Conservation (phyloP, 2,113 vertebrate genomes). For the Gallinago media region DNA sequence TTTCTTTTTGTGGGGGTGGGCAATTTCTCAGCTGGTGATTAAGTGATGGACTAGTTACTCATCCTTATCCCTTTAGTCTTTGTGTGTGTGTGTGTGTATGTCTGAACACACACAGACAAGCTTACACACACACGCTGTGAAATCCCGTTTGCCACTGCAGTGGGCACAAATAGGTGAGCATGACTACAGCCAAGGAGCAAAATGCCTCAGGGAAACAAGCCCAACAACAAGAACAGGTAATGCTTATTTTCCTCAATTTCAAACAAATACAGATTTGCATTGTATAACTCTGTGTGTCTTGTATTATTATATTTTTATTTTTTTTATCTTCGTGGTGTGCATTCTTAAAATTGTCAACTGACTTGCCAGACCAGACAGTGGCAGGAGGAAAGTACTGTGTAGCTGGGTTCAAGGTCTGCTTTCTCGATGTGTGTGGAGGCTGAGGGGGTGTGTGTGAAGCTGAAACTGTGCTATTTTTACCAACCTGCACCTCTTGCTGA, state of each 20-base stretch:
- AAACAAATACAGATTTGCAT: neutral
- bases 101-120: constrained; percentile 42
- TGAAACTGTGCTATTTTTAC: constrained; percentile 54
- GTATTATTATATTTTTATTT: neutral
- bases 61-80: constrained; percentile 40
- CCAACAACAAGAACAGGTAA: constrained; percentile 96
- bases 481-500: constrained; percentile 10
- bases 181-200: constrained; percentile 95
- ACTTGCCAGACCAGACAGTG: constrained; percentile 15
- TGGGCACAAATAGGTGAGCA: constrained; percentile 77
- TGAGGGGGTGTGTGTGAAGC: neutral
- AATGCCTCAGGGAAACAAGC: constrained; percentile 84
- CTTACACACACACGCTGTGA: constrained; percentile 28
- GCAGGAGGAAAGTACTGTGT: constrained; percentile 2
- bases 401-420: constrained; percentile 42
- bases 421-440: neutral
- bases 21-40: constrained; percentile 60
- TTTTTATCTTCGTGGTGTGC: neutral
- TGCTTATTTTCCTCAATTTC: constrained; percentile 61
- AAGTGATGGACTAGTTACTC: constrained; percentile 76
- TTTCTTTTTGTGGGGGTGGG: constrained; percentile 59
- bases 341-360: constrained; percentile 33
- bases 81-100: constrained; percentile 26
- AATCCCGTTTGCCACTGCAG: constrained; percentile 64
- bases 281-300: constrained; percentile 14